These are phyloP conservation scores for Protosalanx chinensis DNA, from an alignment of 2,797 vertebrate genomes.

Conservation along the genomic window DNA sequence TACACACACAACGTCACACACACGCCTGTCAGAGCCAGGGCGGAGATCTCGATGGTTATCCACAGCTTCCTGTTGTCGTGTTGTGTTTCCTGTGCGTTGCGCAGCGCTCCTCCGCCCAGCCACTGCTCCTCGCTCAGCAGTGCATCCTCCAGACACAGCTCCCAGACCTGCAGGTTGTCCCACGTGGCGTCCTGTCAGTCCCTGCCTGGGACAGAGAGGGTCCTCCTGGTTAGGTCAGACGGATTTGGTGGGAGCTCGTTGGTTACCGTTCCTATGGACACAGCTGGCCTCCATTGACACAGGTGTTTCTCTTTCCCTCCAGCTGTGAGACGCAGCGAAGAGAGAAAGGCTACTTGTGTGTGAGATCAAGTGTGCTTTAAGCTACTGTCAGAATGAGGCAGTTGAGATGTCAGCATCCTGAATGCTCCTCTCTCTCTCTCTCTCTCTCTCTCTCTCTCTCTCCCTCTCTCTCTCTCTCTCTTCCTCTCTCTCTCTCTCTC, in stretches of 20 bases:
- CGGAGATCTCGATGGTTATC: slow-evolving; percentile 33
- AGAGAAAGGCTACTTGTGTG: background rate
- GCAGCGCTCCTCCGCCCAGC: no score
- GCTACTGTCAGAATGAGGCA: background rate
- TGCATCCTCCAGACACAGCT: no score
- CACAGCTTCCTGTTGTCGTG: slow-evolving; percentile 49
- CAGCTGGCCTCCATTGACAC: background rate
- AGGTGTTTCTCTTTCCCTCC: background rate
- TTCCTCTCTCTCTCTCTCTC: no score
- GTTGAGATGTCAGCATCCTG: background rate
- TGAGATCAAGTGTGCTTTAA: background rate
- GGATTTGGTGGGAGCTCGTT: no score
- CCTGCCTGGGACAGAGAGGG: slow-evolving; percentile 10
- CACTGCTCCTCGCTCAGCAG: no score
- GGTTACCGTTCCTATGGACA: no score
- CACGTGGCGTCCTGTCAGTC: no score
- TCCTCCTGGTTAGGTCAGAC: background rate
- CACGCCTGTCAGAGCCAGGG: background rate
- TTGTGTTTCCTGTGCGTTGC: slow-evolving; percentile 36
- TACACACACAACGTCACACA: background rate
- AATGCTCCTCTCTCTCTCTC: background rate
- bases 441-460: background rate
- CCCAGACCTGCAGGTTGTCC: no score
- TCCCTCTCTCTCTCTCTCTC: no score
- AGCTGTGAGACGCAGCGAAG: background rate